Conservation (phyloP, 2,888 invertebrate species). For the Sepioteuthis lessoniana region DNA sequence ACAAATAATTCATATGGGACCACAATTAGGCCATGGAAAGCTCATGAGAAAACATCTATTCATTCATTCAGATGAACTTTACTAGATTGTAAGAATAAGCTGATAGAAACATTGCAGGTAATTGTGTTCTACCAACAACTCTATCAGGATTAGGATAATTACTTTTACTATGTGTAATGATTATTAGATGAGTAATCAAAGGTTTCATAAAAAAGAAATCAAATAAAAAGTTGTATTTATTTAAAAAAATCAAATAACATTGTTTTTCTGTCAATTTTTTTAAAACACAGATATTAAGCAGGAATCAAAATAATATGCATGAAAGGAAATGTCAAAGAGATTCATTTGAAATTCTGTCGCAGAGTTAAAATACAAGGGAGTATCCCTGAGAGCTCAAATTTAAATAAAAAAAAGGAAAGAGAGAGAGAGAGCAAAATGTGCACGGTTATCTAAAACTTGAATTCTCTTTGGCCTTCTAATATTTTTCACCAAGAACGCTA, state of each 20-base stretch:
- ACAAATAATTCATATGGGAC: too few relatives aligned
- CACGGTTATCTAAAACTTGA: not conserved
- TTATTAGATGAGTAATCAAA: too few relatives aligned
- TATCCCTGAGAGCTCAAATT: not conserved
- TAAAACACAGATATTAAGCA: not conserved
- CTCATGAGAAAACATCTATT: too few relatives aligned
- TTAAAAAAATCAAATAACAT: not conserved
- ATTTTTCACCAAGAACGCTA: not conserved
- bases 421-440: not conserved
- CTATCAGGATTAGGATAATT: too few relatives aligned
- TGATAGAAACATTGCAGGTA: too few relatives aligned
- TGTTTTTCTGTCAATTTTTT: not conserved
- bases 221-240: not conserved
- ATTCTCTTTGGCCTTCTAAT: constrained; percentile 15
- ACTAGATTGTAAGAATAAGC: too few relatives aligned
- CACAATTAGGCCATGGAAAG: too few relatives aligned
- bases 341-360: not conserved
- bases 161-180: too few relatives aligned
- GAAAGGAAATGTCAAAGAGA: not conserved
- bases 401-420: not conserved
- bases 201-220: not conserved
- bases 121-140: too few relatives aligned
- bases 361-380: not conserved
- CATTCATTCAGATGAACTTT: too few relatives aligned
- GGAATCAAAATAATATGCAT: not conserved